These are phyloP conservation scores for Cephalotes varians DNA, from an alignment of 2,888 invertebrate species.

Conservation along the genomic window DNA sequence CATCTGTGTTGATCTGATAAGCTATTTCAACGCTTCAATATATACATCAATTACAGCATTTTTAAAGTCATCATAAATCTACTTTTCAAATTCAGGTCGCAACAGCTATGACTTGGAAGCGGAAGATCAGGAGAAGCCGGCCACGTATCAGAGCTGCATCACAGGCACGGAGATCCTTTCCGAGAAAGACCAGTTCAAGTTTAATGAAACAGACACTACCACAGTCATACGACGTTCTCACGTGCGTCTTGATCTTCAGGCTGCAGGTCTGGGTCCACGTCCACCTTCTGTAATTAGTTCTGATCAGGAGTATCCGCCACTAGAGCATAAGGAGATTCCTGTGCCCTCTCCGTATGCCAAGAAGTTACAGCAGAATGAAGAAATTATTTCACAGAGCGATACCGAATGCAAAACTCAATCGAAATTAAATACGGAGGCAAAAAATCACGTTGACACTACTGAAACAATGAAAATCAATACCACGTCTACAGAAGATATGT, in stretches of 20 bases:
- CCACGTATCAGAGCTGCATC: conserved; percentile 65
- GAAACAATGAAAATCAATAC: conserved; percentile 63
- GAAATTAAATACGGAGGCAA: conserved; percentile 57
- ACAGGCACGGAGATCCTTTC: conserved; percentile 73
- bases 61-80: conserved; percentile 33
- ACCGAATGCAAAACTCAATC: conserved; percentile 59
- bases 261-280: conserved; percentile 88
- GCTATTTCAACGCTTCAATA: conserved; percentile 11
- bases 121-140: conserved; percentile 79
- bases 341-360: conserved; percentile 80
- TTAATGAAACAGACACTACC: conserved; percentile 81
- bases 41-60: neutral
- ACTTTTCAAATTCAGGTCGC: conserved; percentile 76
- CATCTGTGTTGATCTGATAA: neutral
- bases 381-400: conserved; percentile 57
- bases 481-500: conserved; percentile 57
- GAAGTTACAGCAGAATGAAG: conserved; percentile 74
- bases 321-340: conserved; percentile 81
- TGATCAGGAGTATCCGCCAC: conserved; percentile 81
- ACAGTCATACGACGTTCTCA: conserved; percentile 84
- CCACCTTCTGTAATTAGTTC: conserved; percentile 90
- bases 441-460: neutral
- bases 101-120: conserved; percentile 83
- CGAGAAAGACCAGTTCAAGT: conserved; percentile 77
- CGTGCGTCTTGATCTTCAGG: conserved; percentile 89